Conservation (phyloP, 2,113 vertebrate genomes). For the Tylochromis polylepis region DNA sequence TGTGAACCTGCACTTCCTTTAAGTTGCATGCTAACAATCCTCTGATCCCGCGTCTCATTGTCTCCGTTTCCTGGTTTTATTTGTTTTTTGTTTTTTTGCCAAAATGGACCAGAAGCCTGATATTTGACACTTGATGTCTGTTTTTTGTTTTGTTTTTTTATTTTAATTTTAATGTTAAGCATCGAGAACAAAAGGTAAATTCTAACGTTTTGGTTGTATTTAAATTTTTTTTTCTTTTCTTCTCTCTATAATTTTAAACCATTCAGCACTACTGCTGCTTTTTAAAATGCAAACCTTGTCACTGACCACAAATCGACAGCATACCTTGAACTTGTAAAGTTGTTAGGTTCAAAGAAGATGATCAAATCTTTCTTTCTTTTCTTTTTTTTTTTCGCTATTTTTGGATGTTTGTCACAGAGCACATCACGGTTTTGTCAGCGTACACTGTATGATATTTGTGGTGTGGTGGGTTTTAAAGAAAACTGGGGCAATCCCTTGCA, state of each 20-base stretch:
- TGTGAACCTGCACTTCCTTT: constrained; percentile 12
- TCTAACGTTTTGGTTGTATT: neutral
- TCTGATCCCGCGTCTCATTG: neutral
- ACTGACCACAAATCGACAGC: neutral
- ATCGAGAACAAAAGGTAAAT: constrained; percentile 9
- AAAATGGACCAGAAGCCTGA: constrained; percentile 40
- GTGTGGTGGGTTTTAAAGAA: neutral
- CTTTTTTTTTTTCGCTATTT: neutral
- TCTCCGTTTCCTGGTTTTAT: neutral
- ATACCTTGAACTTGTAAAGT: neutral
- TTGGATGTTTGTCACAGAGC: constrained; percentile 8
- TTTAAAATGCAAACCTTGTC: constrained; percentile 9
- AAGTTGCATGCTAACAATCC: constrained; percentile 48
- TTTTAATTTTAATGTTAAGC: constrained; percentile 4
- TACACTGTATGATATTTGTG: constrained; percentile 33
- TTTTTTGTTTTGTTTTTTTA: neutral
- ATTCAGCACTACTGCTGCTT: neutral
- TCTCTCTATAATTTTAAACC: neutral
- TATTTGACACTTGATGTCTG: neutral
- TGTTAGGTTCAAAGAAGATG: no score
- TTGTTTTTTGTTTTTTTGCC: constrained; percentile 6
- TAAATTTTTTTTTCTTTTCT: neutral
- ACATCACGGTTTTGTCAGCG: constrained; percentile 1
- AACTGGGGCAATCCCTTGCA: neutral
- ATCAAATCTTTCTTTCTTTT: no score